phyloP scores from a whole-genome alignment of 2,888 invertebrate species.

The Bellardia pandia region DNA sequence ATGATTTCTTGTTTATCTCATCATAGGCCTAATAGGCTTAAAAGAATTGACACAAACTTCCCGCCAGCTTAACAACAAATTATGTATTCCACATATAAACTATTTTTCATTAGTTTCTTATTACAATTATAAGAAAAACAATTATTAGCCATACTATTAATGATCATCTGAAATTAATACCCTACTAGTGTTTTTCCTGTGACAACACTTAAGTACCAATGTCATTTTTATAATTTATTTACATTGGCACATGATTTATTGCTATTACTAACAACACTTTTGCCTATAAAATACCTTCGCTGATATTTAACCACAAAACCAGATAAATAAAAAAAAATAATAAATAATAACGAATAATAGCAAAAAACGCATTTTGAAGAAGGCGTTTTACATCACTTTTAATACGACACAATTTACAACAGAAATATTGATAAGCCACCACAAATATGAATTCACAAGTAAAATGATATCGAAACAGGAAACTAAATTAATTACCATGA shows the following conservation, averaged over 20 bases:
- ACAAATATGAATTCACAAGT: slow-evolving; percentile 40
- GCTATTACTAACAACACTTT: background rate
- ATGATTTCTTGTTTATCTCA: no score
- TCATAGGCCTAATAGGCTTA: no score
- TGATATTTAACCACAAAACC: slow-evolving; percentile 36
- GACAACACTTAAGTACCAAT: slow-evolving; percentile 9
- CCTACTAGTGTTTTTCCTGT: slow-evolving; percentile 17
- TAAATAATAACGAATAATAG: background rate
- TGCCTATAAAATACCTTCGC: slow-evolving; percentile 10
- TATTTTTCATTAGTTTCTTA: no score
- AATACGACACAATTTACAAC: slow-evolving; percentile 30
- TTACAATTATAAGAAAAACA: background rate
- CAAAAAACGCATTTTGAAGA: slow-evolving; percentile 7
- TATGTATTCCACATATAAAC: no score
- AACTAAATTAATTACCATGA: slow-evolving; percentile 70
- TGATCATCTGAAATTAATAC: slow-evolving; percentile 14
- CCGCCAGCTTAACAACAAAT: no score
- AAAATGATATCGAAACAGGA: slow-evolving; percentile 66
- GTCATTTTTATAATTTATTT: slow-evolving; percentile 13
- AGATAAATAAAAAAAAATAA: slow-evolving; percentile 2
- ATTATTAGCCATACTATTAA: background rate
- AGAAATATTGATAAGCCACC: slow-evolving; percentile 37
- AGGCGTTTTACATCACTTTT: slow-evolving; percentile 49
- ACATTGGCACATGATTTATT: slow-evolving; percentile 30
- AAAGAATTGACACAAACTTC: no score